Evolutionary conservation across 2,888 invertebrate genomes (phyloP), one percentile per base, ranked within the genome.

Genomic region (Axea sp.): DNA sequence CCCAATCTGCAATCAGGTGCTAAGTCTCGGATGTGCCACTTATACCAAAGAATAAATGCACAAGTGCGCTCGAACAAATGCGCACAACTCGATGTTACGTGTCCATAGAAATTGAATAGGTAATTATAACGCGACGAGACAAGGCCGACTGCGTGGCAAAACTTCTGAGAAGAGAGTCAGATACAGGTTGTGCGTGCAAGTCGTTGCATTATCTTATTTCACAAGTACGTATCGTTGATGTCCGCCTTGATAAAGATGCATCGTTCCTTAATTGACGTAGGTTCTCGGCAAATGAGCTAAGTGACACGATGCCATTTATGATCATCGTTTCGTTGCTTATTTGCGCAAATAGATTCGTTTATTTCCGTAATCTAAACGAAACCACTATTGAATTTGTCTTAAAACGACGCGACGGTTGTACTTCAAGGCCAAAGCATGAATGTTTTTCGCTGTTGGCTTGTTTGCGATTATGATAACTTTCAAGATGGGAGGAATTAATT

Each of bases 71-170:
- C 41, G 45, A 53, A 55, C 59, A 57, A 67, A 47, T 73, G 69
- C 77, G 22, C 15, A n/a, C 47, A 22, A 30, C 76, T 69, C 77
- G 78, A 79, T 78, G 83, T 82, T 78, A 81, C 81, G 80, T 81
- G 81, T 78, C 77, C 79, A 75, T 79, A 78, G 81, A 83, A 81
- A 84, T 82, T 80, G 82, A 81, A 84, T 84, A 82, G 81, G 78
- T 84, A 84, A 84, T 84, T 83, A 84, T 80, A 81, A 84, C 83
- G 81, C 81, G 77, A 74, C 67, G 39, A 72, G 76, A 69, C 76
- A 65, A 76, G 68, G 55, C 73, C 57, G 67, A 60, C 53, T 15
- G 22, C 33, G 64, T 45, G 68, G 64, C 51, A 8, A 31, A 69
- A 62, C 53, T 67, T 71, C 75, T 75, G 11, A 59, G 57, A 68